Evolutionary conservation across 1,140 invertebrate genomes (phyloP).

Genomic region (Pomacea maculata): DNA sequence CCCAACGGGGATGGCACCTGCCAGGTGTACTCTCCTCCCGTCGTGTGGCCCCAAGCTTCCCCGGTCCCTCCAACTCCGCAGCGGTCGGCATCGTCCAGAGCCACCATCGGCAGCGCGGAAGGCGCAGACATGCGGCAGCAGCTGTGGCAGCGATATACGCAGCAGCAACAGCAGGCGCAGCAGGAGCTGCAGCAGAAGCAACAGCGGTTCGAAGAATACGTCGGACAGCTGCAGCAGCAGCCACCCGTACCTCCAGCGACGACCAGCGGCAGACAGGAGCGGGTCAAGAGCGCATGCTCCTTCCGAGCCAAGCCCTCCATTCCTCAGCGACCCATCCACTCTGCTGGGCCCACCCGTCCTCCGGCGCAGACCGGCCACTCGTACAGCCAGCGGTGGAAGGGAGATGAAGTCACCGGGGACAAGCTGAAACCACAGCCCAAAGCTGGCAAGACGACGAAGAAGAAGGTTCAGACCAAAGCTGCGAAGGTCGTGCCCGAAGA

Average conservation of each 20-base stretch:
- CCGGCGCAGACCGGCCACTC: neutral
- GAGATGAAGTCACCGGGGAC: neutral
- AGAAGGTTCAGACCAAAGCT: neutral
- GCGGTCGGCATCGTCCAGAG: slow-evolving; percentile 8
- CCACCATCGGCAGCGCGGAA: slow-evolving; percentile 15
- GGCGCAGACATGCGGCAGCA: slow-evolving; percentile 11
- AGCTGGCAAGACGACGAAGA: neutral
- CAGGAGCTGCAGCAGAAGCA: slow-evolving; percentile 2
- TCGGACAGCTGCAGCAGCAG: slow-evolving; percentile 18
- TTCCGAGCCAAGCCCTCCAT: slow-evolving; percentile 29
- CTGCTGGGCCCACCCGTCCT: slow-evolving; percentile 30
- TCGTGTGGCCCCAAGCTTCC: slow-evolving; percentile 8
- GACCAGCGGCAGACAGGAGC: neutral
- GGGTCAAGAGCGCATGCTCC: slow-evolving; percentile 40
- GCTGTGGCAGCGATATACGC: neutral
- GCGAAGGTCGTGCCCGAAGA: too few species aligned
- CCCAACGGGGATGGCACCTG: slow-evolving; percentile 10
- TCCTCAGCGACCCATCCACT: slow-evolving; percentile 40
- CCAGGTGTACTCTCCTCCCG: slow-evolving; percentile 14
- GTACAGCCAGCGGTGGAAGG: neutral
- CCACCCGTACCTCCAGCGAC: neutral
- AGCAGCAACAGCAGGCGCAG: slow-evolving; percentile 3
- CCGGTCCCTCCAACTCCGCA: slow-evolving; percentile 9
- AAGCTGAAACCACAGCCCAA: neutral
- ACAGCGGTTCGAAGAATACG: slow-evolving; percentile 7